Evolutionary conservation across 2,113 vertebrate species (phyloP), one percentile per base, ranked within the genome.

Genomic region (Riparia riparia): DNA sequence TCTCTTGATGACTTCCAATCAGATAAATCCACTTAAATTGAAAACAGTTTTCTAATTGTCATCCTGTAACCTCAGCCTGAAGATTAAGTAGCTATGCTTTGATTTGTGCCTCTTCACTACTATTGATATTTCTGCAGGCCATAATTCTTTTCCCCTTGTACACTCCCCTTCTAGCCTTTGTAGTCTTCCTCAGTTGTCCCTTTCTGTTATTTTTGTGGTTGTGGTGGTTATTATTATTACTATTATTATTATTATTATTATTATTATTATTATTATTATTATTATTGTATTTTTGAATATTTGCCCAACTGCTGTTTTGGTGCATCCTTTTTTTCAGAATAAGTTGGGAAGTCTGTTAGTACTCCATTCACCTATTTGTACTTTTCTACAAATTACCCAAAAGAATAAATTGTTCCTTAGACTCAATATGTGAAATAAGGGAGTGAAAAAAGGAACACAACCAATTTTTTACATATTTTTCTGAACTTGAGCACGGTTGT

Each of bases 21-120:
- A 88, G 47, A 56, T 6, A 9, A 78, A 44, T 60, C 34, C 24
- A 73, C 44, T 93, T 68, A 41, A 20, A 51, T 3, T 71, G 45
- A 61, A 93, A 92, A 90, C 15, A 65, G 14, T 74, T 87, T 90
- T 71, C 61, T 69, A 60, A 70, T 66, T 86, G n/a, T 20, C 54
- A 42, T 37, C 12, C 51, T 29, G 20, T 60, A 78, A 50, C 39
- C 8, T 58, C 50, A 81, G 34, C 34, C 73, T 66, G 32, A 86
- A 91, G 39, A 58, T 78, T 28, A 94, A 89, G 42, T 83, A 26
- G 19, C 64, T 82, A 6, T 7, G 6, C 74, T 81, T 70, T 78
- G 14, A 18, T 73, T 89, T 91, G 50, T 78, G 32, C 28, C 19
- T 83, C 14, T 54, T 76, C 42, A 58, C 8, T 71, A 73, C 26